Evolutionary conservation across 2,797 vertebrate species (phyloP).

Genomic region (Craterocephalus amniculus): DNA sequence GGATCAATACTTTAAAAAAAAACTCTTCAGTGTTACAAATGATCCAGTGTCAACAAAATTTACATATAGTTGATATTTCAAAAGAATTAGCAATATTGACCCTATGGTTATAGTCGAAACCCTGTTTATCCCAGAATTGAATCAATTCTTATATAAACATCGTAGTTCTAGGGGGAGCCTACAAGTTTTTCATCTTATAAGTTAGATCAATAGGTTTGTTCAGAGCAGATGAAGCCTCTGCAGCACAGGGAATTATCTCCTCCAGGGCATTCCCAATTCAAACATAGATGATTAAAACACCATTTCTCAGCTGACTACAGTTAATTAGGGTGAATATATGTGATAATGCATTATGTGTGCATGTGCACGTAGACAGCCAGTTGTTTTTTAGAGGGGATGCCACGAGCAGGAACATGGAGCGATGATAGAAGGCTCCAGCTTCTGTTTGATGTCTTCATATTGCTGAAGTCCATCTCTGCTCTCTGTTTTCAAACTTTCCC

Average conservation of each 20-base stretch:
- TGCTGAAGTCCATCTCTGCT: slow-evolving; percentile 11
- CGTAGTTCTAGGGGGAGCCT: slow-evolving; percentile 16
- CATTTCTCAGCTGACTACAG: slow-evolving; percentile 36
- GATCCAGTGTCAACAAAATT: slow-evolving; percentile 14
- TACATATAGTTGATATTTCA: slow-evolving; percentile 29
- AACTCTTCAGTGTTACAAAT: slow-evolving; percentile 23
- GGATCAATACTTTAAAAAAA: slow-evolving; percentile 13
- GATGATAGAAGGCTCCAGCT: slow-evolving; percentile 9
- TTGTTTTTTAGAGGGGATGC: slow-evolving; percentile 20
- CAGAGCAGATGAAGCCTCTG: slow-evolving; percentile 51
- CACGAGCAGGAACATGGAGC: slow-evolving; percentile 10
- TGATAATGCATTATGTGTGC: background rate
- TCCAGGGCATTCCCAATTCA: slow-evolving; percentile 34
- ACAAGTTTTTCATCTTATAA: slow-evolving; percentile 44
- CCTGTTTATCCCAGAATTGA: slow-evolving; percentile 42
- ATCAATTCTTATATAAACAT: slow-evolving; percentile 55
- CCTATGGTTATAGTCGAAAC: slow-evolving; percentile 34
- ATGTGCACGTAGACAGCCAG: background rate
- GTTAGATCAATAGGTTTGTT: slow-evolving; percentile 43
- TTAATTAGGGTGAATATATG: slow-evolving; percentile 25
- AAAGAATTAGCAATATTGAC: slow-evolving; percentile 32
- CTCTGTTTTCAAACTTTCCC: slow-evolving; percentile 2
- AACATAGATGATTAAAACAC: slow-evolving; percentile 21
- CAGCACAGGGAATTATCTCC: slow-evolving; percentile 15
- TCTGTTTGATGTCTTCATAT: slow-evolving; percentile 23